Evolutionary conservation across 2,113 vertebrate species (phyloP), one percentile per base, ranked within the genome.

Genomic region (Stictonetta naevosa): DNA sequence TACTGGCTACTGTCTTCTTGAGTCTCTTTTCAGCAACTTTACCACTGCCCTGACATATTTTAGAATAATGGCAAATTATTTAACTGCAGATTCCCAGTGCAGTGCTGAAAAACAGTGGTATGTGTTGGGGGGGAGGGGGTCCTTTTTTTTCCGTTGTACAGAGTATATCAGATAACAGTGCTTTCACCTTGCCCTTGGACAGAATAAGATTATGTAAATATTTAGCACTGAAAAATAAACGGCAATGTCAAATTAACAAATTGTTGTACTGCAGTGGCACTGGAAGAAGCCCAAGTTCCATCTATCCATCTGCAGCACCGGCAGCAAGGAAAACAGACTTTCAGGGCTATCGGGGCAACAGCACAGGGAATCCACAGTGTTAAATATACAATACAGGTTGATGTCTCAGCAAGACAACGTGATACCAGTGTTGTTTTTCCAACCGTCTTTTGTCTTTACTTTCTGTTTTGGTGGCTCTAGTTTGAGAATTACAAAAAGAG

Each of bases 131-230:
- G 60, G 71, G 68, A 9, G 46, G 48, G 52, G 62, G 67, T 80
- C 56, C 18, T 40, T 81, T 85, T 83, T 83, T 81, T 60, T 34
- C 1, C 20, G 81, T 79, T 58, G 84, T 80, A 81, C 59, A 74
- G 90, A 72, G 34, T 72, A 20, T 88, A 94, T 95, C 88, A 96
- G 95, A 96, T 95, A 96, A 97, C 67, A 93, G 92, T 58, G 56
- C 95, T 96, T 96, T 96, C 95, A 96, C 92, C 92, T 96, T 95
- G 95, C 90, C 90, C 95, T 86, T 86, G 74, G 88, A 93, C 73
- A 75, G 86, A 96, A 73, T 93, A 90, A 90, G 95, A 92, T 88
- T 82, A 94, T 95, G 95, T 95, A 97, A 97, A 96, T 96, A 96
- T 96, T 96, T 93, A 96, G 92, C 83, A 58, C 69, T 69, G 92